Evolutionary conservation across 2,888 invertebrate species (phyloP).

Genomic region (Philaethria dido): DNA sequence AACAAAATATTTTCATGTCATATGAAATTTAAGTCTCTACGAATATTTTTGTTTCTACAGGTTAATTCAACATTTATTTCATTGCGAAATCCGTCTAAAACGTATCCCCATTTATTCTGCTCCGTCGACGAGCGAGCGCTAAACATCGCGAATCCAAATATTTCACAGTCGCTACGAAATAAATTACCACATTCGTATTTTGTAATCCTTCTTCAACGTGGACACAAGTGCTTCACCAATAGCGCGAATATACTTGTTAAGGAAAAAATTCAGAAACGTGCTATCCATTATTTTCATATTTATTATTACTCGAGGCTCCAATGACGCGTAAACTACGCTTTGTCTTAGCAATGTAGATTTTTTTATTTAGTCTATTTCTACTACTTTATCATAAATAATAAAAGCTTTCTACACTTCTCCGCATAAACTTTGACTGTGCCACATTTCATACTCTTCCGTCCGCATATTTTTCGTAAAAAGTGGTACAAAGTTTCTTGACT

Average conservation of each 20-base stretch:
- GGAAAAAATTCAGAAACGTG: neutral
- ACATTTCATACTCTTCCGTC: no score
- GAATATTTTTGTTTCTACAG: neutral
- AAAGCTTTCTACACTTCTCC: no score
- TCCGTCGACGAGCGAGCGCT: constrained; percentile 18
- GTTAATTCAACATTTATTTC: constrained; percentile 13
- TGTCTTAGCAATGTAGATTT: no score
- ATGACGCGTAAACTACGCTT: no score
- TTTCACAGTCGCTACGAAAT: constrained; percentile 36
- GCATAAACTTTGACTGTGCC: no score
- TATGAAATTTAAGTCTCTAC: neutral
- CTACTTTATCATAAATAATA: no score
- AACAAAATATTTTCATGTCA: constrained; percentile 1
- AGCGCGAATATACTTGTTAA: constrained; percentile 7
- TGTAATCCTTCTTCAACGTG: constrained; percentile 31
- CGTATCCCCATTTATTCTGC: constrained; percentile 20
- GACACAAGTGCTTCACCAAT: constrained; percentile 1
- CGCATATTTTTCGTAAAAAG: no score
- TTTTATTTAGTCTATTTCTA: no score
- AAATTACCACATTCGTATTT: constrained; percentile 36
- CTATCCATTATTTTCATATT: no score
- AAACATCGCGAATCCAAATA: constrained; percentile 34
- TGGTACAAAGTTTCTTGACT: no score
- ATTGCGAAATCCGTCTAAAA: constrained; percentile 19
- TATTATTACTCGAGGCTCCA: no score